A percentile compares a stretch with the other conserved stretches of the same genome.
phyloP scores from a whole-genome alignment of 2,113 vertebrate genomes.

The Amia ocellicauda region DNA sequence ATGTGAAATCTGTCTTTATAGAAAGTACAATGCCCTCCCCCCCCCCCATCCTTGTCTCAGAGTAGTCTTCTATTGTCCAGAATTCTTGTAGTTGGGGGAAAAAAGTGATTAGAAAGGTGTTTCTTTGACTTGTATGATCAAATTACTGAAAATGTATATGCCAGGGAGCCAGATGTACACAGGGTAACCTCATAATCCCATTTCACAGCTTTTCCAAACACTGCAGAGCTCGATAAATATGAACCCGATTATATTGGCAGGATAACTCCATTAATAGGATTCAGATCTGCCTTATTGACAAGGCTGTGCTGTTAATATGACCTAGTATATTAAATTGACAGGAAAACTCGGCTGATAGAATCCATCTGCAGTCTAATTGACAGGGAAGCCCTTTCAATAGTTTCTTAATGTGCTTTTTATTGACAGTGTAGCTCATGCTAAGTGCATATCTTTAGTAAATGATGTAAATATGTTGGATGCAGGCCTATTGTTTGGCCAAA shows the following conservation, averaged over 20 bases:
- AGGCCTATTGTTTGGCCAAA: constrained; percentile 15
- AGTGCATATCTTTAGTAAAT: constrained; percentile 42
- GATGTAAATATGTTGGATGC: constrained; percentile 45
- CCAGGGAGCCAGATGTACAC: constrained; percentile 50
- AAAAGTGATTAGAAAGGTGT: constrained; percentile 44
- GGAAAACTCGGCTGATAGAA: constrained; percentile 51
- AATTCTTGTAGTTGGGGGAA: constrained; percentile 41
- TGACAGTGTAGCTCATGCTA: constrained; percentile 48
- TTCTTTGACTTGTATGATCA: constrained; percentile 46
- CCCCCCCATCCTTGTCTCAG: background rate
- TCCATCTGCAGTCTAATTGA: constrained; percentile 58
- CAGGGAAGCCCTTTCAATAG: constrained; percentile 54
- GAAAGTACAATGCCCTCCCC: too few relatives aligned
- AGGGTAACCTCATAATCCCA: constrained; percentile 64
- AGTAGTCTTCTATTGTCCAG: constrained; percentile 22
- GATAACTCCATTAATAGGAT: constrained; percentile 66
- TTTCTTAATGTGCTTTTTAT: constrained; percentile 62
- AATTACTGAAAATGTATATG: constrained; percentile 55
- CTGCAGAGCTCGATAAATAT: constrained; percentile 59
- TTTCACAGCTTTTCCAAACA: constrained; percentile 61
- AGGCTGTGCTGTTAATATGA: constrained; percentile 60
- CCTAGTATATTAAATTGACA: constrained; percentile 68
- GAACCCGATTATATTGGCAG: constrained; percentile 66
- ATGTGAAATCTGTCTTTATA: too few relatives aligned
- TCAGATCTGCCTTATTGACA: constrained; percentile 65